Evolutionary conservation across 1,140 invertebrate genomes (phyloP), one percentile per base, ranked within the genome.

Genomic region (Cherax destructor): DNA sequence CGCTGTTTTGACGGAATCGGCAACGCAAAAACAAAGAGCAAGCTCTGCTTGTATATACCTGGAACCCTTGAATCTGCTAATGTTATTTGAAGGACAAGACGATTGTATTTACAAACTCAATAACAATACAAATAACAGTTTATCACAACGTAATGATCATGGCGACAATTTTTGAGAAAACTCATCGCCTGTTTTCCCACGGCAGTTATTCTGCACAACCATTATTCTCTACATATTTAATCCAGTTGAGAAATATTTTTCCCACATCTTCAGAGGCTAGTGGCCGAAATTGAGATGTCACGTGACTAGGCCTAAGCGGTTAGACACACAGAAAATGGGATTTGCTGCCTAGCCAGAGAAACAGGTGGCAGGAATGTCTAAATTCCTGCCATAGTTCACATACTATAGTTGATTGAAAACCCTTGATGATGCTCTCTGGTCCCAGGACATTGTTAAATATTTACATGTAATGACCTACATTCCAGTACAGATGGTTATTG

Each of bases 311-410:
- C 69, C 69, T 24, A 16, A 24, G 69, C n/a, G 69, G 69, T 74
- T 30, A 74, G 69, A 74, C 69, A 74, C 69, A 74, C 24, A 74
- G 69, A 74, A 74, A 74, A 74, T 74, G 24, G 69, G 69, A 74
- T 74, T 74, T 30, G 69, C n/a, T 74, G n/a, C 11, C 24, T 30
- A 9, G 69, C 4, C 24, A n/a, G 3, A 74, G n/a, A 74, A 74
- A 30, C n/a, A 30, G n/a, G 69, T 24, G 69, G 69, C 69, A 30
- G 69, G 69, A 74, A 74, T 74, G 16, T 21, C 21, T 5, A 69
- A 69, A 21, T 69, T n/a, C 65, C 65, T 18, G 0, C 5, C 65
- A 69, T 69, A 69, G 16, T n/a, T 21, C 21, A 69, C 65, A 69
- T 69, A 69, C 65, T 69, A 1, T 5, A 69, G 13, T 21, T 69